These are phyloP conservation scores for Triplophysa dalaica DNA, from an alignment of 2,113 vertebrate species.

Conservation along the genomic window DNA sequence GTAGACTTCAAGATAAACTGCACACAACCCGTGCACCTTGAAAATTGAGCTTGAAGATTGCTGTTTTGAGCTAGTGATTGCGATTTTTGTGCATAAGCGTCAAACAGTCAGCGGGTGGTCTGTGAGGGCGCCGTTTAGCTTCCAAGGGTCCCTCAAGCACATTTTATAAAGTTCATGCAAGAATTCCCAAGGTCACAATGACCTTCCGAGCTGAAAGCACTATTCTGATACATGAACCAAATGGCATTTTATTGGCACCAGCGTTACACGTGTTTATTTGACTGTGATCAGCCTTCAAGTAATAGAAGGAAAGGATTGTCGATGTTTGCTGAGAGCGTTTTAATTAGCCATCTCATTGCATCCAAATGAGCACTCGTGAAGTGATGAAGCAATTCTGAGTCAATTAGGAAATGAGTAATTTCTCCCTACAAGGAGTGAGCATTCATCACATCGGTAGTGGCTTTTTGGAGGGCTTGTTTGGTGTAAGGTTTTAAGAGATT, in stretches of 20 bases:
- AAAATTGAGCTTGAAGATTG: not conserved
- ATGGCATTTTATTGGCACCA: slow-evolving; percentile 47
- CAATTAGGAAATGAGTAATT: slow-evolving; percentile 66
- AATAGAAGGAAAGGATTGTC: slow-evolving; percentile 55
- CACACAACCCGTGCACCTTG: not conserved
- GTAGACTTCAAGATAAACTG: not conserved
- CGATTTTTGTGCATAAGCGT: not conserved
- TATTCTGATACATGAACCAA: slow-evolving; percentile 7
- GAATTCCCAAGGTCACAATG: slow-evolving; percentile 26
- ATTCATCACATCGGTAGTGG: slow-evolving; percentile 37
- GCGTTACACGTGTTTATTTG: slow-evolving; percentile 45
- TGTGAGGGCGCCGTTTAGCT: not conserved
- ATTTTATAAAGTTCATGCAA: slow-evolving; percentile 22
- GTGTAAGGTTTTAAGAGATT: slow-evolving; percentile 33
- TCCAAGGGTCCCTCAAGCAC: not conserved
- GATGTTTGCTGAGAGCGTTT: slow-evolving; percentile 63
- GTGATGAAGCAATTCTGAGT: slow-evolving; percentile 65
- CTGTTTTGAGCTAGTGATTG: not conserved
- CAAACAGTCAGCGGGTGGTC: not conserved
- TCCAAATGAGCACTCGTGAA: slow-evolving; percentile 57
- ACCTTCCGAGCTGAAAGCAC: slow-evolving; percentile 16
- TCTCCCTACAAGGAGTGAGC: slow-evolving; percentile 54
- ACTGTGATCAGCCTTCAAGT: slow-evolving; percentile 49
- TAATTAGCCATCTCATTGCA: slow-evolving; percentile 63
- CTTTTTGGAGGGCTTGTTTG: slow-evolving; percentile 19